phyloP scores from a whole-genome alignment of 2,797 vertebrate species.

The Thripadectes ignobilis region DNA sequence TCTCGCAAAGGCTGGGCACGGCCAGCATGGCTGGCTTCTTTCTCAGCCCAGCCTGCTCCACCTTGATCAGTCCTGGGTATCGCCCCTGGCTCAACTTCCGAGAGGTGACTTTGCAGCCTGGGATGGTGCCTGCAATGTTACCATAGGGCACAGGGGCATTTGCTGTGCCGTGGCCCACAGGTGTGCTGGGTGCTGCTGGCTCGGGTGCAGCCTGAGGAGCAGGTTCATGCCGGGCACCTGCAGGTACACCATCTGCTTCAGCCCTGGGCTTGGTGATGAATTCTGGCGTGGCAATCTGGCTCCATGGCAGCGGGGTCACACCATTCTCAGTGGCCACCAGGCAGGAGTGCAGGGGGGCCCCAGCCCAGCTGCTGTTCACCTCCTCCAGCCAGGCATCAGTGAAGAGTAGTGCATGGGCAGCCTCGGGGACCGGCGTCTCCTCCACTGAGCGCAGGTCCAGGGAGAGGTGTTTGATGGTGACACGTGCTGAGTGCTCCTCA shows the following conservation, averaged over 20 bases:
- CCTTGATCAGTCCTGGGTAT: constrained; percentile 74
- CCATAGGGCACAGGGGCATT: rapidly evolving
- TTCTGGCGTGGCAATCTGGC: constrained; percentile 81
- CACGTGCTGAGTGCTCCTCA: constrained; percentile 85
- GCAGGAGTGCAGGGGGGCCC: constrained; percentile 79
- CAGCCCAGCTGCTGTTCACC: constrained; percentile 75
- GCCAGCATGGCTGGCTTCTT: constrained; percentile 69
- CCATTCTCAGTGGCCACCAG: constrained; percentile 84
- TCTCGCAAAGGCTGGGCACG: constrained; percentile 77
- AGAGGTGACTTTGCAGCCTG: neutral
- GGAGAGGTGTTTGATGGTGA: constrained; percentile 84
- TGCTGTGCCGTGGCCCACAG: rapidly evolving
- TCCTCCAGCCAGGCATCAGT: constrained; percentile 82
- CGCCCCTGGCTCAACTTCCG: neutral
- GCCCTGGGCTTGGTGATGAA: constrained; percentile 75
- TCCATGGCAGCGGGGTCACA: constrained; percentile 83
- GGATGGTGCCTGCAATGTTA: neutral
- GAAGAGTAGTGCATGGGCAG: constrained; percentile 82
- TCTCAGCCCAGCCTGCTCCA: constrained; percentile 70
- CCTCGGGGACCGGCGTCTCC: constrained; percentile 79
- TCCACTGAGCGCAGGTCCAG: constrained; percentile 81
- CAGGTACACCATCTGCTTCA: constrained; percentile 17
- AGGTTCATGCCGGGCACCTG: neutral
- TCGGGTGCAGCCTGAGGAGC: neutral
- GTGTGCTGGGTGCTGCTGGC: rapidly evolving